Evolutionary conservation across 2,797 vertebrate genomes (phyloP).

Genomic region (Thunnus albacares): DNA sequence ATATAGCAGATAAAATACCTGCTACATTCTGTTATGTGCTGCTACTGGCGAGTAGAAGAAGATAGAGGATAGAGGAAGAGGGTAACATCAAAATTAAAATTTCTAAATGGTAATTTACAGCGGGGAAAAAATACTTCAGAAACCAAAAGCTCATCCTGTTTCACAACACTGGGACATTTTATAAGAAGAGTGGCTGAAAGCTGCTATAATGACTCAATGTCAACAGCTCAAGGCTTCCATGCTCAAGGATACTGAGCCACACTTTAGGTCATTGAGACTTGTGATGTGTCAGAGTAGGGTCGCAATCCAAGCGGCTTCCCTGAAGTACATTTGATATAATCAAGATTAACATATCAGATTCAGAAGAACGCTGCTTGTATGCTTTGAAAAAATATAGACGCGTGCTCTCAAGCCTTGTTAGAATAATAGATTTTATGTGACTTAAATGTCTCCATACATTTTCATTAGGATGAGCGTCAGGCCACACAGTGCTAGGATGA

Average conservation of each 20-base stretch:
- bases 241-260: constrained; percentile 29
- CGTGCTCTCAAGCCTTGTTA: constrained; percentile 15
- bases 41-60: too few species aligned
- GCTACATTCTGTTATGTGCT: neutral
- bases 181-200: constrained; percentile 10
- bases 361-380: constrained; percentile 21
- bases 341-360: constrained; percentile 35
- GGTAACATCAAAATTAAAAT: neutral
- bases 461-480: constrained; percentile 51
- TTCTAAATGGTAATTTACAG: neutral
- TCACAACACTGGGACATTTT: neutral
- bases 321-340: constrained; percentile 31
- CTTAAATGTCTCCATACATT: constrained; percentile 65
- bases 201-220: constrained; percentile 14
- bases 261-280: constrained; percentile 5
- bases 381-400: neutral
- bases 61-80: neutral
- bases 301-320: constrained; percentile 13
- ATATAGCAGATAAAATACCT: neutral
- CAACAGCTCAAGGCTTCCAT: constrained; percentile 24
- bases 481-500: constrained; percentile 43
- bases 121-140: neutral
- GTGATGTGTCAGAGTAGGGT: constrained; percentile 13
- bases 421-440: constrained; percentile 53
- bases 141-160: neutral